Percentiles rank a stretch among this genome's conserved stretches.
Conservation (phyloP, 2,113 vertebrate genomes). For the Zosterops borbonicus region DNA sequence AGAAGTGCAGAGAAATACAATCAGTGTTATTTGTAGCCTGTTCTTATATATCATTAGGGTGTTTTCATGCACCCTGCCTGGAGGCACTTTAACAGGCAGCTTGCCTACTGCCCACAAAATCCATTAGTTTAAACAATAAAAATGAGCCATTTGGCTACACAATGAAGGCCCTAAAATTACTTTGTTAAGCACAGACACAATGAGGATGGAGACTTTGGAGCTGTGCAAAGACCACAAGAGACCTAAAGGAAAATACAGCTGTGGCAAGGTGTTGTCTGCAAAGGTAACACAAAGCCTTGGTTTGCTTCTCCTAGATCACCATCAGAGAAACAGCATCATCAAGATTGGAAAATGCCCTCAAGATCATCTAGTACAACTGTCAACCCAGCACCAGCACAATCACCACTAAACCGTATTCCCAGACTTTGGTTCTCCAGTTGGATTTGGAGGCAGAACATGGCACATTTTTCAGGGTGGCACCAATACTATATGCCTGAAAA, state of each 20-base stretch:
- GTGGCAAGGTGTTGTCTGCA: background rate
- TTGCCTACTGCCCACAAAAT: constrained; percentile 41
- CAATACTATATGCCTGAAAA: background rate
- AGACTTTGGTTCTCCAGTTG: background rate
- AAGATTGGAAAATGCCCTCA: background rate
- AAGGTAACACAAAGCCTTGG: background rate
- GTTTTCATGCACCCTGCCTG: constrained; percentile 28
- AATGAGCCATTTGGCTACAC: background rate
- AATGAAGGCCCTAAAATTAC: background rate
- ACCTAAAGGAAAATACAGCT: background rate
- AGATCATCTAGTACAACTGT: background rate
- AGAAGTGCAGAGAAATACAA: background rate
- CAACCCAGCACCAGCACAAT: background rate
- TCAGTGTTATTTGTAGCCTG: background rate
- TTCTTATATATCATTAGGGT: constrained; percentile 1
- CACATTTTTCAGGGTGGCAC: background rate
- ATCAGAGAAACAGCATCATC: background rate
- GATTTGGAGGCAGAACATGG: background rate
- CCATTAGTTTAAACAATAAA: constrained; percentile 59
- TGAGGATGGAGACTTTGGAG: background rate
- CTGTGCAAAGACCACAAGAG: background rate
- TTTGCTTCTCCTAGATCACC: background rate
- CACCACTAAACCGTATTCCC: background rate
- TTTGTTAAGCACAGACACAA: constrained; percentile 2
- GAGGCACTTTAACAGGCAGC: constrained; percentile 47